These are phyloP conservation scores for Drosophila recens DNA, from an alignment of 2,888 invertebrate species.

Conservation along the genomic window DNA sequence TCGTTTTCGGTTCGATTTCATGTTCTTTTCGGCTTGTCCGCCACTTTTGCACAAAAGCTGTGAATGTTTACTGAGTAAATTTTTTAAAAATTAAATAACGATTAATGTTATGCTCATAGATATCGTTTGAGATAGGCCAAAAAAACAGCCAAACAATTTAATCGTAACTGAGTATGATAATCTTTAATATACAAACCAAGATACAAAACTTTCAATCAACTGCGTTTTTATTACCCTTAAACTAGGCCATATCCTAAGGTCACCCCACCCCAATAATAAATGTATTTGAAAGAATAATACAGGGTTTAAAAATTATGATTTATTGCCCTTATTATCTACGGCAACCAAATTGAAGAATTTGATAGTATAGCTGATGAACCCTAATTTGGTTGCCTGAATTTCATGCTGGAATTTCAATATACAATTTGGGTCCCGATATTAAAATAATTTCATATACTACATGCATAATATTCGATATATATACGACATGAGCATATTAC, in stretches of 20 bases:
- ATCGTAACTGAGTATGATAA: conserved; percentile 36
- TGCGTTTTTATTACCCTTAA: conserved; percentile 5
- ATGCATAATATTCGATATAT: neutral
- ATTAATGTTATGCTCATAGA: conserved; percentile 36
- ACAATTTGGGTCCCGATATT: conserved; percentile 46
- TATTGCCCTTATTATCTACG: conserved; percentile 2
- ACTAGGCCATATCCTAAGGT: neutral
- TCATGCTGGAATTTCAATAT: conserved; percentile 45
- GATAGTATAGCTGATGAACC: neutral
- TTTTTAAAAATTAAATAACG: conserved; percentile 51
- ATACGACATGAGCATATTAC: conserved; percentile 29
- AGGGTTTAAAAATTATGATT: neutral
- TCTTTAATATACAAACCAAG: conserved; percentile 39
- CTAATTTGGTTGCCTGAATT: conserved; percentile 30
- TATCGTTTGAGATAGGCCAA: conserved; percentile 25
- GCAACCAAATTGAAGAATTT: conserved; percentile 2
- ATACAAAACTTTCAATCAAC: conserved; percentile 5
- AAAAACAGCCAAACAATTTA: conserved; percentile 31
- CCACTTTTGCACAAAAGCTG: conserved; percentile 69
- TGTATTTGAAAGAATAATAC: neutral
- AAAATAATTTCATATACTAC: conserved; percentile 25
- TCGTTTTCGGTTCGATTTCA: conserved; percentile 51
- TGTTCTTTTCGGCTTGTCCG: conserved; percentile 64
- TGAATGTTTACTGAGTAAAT: conserved; percentile 81
- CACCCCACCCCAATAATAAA: neutral